Evolutionary conservation across 1,140 invertebrate genomes (phyloP).

Genomic region (Drosophila guanche): DNA sequence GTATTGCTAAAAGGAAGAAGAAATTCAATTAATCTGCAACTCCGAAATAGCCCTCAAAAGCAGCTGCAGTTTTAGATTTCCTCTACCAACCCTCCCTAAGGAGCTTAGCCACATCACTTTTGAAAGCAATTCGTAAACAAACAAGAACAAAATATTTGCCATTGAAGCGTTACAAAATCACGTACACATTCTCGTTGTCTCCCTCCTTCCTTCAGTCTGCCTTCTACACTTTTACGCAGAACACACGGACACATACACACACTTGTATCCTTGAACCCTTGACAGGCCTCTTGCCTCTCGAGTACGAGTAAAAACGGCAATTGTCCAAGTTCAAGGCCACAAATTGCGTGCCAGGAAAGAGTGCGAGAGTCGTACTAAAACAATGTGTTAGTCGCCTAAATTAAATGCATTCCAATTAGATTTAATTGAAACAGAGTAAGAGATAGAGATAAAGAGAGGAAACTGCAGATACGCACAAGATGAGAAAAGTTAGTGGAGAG

Average conservation of each 20-base stretch:
- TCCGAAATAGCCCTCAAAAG: no score
- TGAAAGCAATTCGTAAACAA: constrained; percentile 11
- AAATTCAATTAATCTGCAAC: no score
- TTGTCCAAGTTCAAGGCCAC: constrained; percentile 45
- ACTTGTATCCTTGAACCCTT: constrained; percentile 40
- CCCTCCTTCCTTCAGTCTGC: not conserved
- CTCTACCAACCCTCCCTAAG: constrained; percentile 12
- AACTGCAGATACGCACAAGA: not conserved
- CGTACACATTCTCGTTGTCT: not conserved
- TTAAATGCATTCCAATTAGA: constrained; percentile 25
- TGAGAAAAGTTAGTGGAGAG: not conserved
- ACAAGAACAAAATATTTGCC: not conserved
- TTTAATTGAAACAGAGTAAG: constrained; percentile 15
- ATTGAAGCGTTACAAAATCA: not conserved
- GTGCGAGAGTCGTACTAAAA: not conserved
- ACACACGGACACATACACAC: constrained; percentile 10
- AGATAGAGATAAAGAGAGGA: not conserved
- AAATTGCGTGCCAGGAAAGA: constrained; percentile 29
- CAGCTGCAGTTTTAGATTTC: no score
- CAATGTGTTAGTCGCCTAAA: constrained; percentile 19
- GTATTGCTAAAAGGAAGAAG: no score
- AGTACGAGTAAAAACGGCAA: constrained; percentile 13
- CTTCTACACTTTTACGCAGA: not conserved
- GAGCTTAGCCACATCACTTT: not conserved
- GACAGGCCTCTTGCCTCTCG: not conserved